These are phyloP conservation scores for Tenebrosternarchus preto DNA, from an alignment of 2,113 vertebrate species.

Conservation along the genomic window DNA sequence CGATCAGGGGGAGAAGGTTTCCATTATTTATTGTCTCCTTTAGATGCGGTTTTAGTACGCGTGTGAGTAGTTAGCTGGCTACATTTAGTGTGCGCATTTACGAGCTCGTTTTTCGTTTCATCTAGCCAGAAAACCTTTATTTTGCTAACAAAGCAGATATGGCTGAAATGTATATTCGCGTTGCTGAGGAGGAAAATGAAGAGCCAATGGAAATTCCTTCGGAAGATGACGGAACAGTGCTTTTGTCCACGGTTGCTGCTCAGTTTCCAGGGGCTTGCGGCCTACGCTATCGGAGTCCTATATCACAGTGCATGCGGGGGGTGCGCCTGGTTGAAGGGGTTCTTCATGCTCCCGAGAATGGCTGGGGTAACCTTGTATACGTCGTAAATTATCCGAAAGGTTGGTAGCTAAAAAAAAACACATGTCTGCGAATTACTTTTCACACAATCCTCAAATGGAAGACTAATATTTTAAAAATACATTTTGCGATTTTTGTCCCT, in stretches of 20 bases:
- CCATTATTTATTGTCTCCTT: neutral
- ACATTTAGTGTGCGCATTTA: conserved; percentile 22
- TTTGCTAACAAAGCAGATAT: conserved; percentile 54
- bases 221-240: conserved; percentile 94
- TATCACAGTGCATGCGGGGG: conserved; percentile 96
- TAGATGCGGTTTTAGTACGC: neutral
- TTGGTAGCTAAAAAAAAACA: conserved; percentile 52
- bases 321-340: conserved; percentile 93
- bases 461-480: too few relatives aligned
- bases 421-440: too few relatives aligned
- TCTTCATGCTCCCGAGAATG: conserved; percentile 90
- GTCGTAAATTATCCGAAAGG: conserved; percentile 99
- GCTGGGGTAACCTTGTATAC: conserved; percentile 93
- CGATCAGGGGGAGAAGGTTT: neutral
- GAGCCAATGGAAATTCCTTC: conserved; percentile 98
- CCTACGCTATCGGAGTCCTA: conserved; percentile 91
- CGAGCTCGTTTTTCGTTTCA: neutral
- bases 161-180: conserved; percentile 91
- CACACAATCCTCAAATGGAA: too few relatives aligned
- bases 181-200: conserved; percentile 97
- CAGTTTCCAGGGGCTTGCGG: conserved; percentile 98
- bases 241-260: conserved; percentile 92
- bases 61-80: neutral
- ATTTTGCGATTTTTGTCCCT: too few relatives aligned
- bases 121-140: neutral